Conservation (phyloP, 2,797 vertebrate species). For the Mormyrus hasselquistii region DNA sequence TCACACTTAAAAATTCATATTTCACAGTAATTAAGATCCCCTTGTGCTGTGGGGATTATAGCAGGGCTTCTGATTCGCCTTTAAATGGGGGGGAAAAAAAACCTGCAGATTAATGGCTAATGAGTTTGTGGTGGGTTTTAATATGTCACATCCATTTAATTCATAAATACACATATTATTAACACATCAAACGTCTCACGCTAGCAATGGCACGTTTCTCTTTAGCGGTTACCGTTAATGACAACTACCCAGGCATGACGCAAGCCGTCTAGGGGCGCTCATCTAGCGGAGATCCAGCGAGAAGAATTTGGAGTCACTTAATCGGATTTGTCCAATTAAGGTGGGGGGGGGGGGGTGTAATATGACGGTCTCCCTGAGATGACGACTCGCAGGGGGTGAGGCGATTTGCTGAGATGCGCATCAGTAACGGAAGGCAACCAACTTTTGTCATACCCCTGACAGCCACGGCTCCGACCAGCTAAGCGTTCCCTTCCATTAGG, state of each 20-base stretch:
- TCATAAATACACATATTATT: constrained; percentile 26
- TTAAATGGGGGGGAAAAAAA: not conserved
- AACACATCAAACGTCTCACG: constrained; percentile 25
- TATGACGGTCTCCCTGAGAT: not conserved
- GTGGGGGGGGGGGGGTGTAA: not conserved
- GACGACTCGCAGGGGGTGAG: not conserved
- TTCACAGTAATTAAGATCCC: constrained; percentile 26
- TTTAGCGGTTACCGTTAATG: constrained; percentile 21
- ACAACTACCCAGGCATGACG: constrained; percentile 21
- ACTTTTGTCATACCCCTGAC: not conserved
- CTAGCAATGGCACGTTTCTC: constrained; percentile 15
- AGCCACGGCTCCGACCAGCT: not conserved
- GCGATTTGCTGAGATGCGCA: not conserved
- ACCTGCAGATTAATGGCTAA: constrained; percentile 27
- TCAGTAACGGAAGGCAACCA: not conserved
- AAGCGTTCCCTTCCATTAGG: not conserved
- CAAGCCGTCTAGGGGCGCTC: constrained; percentile 6
- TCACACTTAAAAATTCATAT: constrained; percentile 24
- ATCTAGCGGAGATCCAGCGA: constrained; percentile 8
- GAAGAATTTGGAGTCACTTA: constrained; percentile 16
- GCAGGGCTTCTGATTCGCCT: constrained; percentile 1
- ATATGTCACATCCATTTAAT: constrained; percentile 23
- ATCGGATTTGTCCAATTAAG: constrained; percentile 26
- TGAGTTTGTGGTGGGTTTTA: constrained; percentile 19
- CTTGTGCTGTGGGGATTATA: constrained; percentile 20